A percentile compares a stretch with the other conserved stretches of the same genome.
These are phyloP conservation scores for Acanthiza pusilla DNA, from an alignment of 2,797 vertebrate species.

Conservation along the genomic window DNA sequence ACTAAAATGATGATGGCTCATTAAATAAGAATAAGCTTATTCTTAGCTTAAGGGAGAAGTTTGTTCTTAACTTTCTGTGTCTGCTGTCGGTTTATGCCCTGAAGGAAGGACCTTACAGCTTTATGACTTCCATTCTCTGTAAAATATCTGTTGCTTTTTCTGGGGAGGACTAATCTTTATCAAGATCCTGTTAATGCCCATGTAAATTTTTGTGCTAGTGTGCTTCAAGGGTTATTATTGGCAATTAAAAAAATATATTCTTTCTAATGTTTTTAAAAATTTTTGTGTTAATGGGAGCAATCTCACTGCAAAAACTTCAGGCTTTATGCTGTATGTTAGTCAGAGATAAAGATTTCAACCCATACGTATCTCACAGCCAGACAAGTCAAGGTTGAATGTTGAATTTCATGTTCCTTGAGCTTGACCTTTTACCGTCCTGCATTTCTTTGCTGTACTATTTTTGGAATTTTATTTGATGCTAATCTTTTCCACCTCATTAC, in stretches of 20 bases:
- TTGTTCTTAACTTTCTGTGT: neutral
- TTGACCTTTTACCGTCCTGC: neutral
- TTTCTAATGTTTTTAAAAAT: neutral
- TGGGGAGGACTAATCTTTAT: neutral
- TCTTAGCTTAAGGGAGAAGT: no score
- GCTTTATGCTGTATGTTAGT: fast-evolving
- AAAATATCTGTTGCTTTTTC: neutral
- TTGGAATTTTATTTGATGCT: neutral
- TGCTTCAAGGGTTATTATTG: neutral
- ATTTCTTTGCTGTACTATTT: neutral
- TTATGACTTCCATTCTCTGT: neutral
- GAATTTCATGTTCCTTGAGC: neutral
- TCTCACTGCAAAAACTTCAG: neutral
- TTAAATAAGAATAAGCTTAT: neutral
- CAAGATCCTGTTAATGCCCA: neutral
- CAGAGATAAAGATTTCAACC: neutral
- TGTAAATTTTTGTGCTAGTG: neutral
- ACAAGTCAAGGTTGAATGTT: neutral
- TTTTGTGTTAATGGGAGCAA: neutral
- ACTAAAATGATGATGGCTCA: neutral
- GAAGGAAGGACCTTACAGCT: neutral
- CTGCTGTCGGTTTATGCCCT: neutral
- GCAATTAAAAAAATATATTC: neutral
- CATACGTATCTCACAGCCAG: neutral
- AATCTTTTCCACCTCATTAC: neutral